Base-by-base conservation (phyloP, 2,797 vertebrate genomes). In the Aeoliscus strigatus region DNA sequence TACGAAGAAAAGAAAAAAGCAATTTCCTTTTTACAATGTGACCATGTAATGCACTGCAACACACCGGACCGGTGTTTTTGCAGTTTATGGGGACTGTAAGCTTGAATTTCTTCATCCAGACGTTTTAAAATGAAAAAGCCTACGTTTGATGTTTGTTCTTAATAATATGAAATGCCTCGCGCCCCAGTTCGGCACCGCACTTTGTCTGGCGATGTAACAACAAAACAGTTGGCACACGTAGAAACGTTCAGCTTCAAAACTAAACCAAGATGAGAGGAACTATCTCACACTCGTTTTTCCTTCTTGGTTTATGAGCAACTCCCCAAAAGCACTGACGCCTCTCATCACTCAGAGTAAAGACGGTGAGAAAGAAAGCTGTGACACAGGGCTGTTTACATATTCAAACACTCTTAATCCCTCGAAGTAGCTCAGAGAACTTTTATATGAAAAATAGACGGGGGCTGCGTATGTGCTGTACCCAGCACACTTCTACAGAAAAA, bases 401-500 rank as follows among this genome's bases (percentile, higher is more conserved):
- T 62, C 44, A 51, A 25, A 61, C 37, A 37, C 27, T 27, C 16
- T 48, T 72, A 75, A 76, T 70, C 69, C 51, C 16, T 11, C 40
- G 42, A 65, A 58, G 52, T 34, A 44, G 62, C 70, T 70, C 34
- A 51, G 44, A 67, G 60, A 52, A 59, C 45, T 70, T 68, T 64
- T 58, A 65, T 80, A n/a, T 47, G 48, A 39, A 27, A 60, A 62
- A 61, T 8, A 39, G 49, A 60, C 54, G 29, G 13, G 52, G 27
- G 59, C 35, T 4, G 57, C 60, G 57, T 11, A 32, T 35, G 50
- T 38, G 47, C 51, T 54, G 45, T 35, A 23, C 41, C 66, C 55
- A 30, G 47, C 33, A 16, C 14, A n/a, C 37, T 48, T 15, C 39
- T 23, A 5, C 14, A 5, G 6, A 30, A 36, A 55, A 36, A 62